These are phyloP conservation scores for Lasioglossum oenotherae DNA, from an alignment of 2,888 invertebrate species.

Conservation along the genomic window DNA sequence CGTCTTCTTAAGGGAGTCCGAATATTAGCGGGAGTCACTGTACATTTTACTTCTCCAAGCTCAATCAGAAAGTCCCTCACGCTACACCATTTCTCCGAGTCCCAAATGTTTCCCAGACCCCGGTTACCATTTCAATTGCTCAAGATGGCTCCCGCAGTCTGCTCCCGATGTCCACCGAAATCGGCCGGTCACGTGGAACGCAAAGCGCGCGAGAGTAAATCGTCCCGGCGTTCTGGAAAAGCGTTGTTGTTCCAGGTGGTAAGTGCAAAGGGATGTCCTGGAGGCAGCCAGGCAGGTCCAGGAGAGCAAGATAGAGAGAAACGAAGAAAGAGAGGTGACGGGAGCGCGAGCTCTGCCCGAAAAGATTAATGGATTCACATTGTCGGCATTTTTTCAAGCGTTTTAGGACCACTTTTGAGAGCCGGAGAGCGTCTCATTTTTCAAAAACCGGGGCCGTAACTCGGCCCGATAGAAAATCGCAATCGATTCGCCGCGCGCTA, in stretches of 20 bases:
- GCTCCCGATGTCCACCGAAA: neutral
- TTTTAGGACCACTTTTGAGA: conserved; percentile 84
- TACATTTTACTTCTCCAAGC: neutral
- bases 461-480: conserved; percentile 78
- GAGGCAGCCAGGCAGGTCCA: conserved; percentile 63
- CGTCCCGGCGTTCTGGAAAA: conserved; percentile 56
- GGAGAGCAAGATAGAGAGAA: conserved; percentile 52
- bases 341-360: conserved; percentile 46
- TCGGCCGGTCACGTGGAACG: conserved; percentile 15
- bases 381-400: conserved; percentile 84
- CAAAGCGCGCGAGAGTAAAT: conserved; percentile 23
- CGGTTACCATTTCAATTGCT: neutral
- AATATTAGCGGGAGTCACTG: no score
- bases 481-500: conserved; percentile 80
- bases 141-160: neutral
- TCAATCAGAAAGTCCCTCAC: neutral
- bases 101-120: neutral
- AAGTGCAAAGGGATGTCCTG: conserved; percentile 83
- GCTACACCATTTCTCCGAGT: neutral
- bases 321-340: conserved; percentile 56
- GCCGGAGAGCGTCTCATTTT: conserved; percentile 81
- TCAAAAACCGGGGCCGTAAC: conserved; percentile 78
- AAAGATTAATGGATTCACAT: conserved; percentile 84
- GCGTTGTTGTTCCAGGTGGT: conserved; percentile 68
- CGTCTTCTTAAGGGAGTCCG: no score